These are phyloP conservation scores for Aphis craccivora DNA, from an alignment of 1,140 invertebrate genomes.

Conservation along the genomic window DNA sequence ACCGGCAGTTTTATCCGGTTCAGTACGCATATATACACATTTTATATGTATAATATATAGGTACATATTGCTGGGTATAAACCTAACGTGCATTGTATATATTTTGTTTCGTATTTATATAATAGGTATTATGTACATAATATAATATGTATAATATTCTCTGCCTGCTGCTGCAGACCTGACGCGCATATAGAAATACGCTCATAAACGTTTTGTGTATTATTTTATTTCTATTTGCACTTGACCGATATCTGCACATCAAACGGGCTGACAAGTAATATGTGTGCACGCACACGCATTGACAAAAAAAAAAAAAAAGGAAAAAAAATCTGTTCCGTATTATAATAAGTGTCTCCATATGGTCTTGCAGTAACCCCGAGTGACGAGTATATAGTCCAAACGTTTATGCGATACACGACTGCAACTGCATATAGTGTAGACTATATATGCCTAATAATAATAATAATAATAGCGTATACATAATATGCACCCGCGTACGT, in stretches of 20 bases:
- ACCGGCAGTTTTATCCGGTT: neutral
- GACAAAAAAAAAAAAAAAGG: neutral
- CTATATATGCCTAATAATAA: neutral
- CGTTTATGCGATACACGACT: neutral
- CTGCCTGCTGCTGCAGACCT: no score
- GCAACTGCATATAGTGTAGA: neutral
- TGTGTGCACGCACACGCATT: neutral
- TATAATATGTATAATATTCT: no score
- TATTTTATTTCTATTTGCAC: no score
- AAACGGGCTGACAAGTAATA: neutral
- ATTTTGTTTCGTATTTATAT: no score
- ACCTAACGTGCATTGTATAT: no score
- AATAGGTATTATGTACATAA: no score
- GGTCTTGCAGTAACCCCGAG: neutral
- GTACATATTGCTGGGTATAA: no score
- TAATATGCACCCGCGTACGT: neutral
- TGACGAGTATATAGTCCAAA: neutral
- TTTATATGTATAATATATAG: no score
- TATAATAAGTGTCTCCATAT: neutral
- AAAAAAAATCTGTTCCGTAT: neutral
- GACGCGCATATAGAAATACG: no score
- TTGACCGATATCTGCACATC: no score
- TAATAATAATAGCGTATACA: neutral
- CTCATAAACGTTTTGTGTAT: no score
- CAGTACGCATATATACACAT: neutral